Conservation (phyloP, 2,888 invertebrate species). For the Patella pellucida region DNA sequence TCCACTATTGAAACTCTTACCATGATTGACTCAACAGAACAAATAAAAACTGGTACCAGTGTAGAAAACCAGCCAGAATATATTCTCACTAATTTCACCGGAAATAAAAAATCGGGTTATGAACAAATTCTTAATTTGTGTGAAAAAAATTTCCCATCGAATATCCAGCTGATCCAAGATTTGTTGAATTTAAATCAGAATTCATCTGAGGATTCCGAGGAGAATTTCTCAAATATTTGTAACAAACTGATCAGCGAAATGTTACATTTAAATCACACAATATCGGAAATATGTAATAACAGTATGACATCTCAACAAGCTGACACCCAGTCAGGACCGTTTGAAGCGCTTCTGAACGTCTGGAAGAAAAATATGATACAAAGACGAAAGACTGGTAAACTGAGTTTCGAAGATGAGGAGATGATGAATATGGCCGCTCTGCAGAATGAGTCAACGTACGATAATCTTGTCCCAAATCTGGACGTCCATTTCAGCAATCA, state of each 20-base stretch:
- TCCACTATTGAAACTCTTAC: no score
- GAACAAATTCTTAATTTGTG: slow-evolving; percentile 1
- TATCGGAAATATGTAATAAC: not conserved
- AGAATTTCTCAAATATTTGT: not conserved
- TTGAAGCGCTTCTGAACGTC: not conserved
- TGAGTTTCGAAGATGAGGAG: not conserved
- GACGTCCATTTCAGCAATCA: no score
- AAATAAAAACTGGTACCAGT: no score
- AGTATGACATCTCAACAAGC: not conserved
- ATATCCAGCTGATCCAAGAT: not conserved
- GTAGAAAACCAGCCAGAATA: no score
- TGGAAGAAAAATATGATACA: slow-evolving; percentile 1
- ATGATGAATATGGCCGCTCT: not conserved
- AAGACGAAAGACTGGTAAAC: not conserved
- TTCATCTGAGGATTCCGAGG: not conserved
- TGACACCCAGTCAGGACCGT: not conserved
- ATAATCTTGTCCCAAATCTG: no score
- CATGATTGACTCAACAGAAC: no score
- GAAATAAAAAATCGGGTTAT: not conserved
- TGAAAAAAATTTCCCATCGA: not conserved
- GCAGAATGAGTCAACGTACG: no score
- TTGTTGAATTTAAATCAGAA: not conserved
- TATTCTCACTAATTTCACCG: no score
- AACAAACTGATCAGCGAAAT: not conserved
- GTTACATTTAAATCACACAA: not conserved